These are phyloP conservation scores for Lepilemur septentrionalis DNA, from an alignment of 2,797 vertebrate species.

Conservation along the genomic window DNA sequence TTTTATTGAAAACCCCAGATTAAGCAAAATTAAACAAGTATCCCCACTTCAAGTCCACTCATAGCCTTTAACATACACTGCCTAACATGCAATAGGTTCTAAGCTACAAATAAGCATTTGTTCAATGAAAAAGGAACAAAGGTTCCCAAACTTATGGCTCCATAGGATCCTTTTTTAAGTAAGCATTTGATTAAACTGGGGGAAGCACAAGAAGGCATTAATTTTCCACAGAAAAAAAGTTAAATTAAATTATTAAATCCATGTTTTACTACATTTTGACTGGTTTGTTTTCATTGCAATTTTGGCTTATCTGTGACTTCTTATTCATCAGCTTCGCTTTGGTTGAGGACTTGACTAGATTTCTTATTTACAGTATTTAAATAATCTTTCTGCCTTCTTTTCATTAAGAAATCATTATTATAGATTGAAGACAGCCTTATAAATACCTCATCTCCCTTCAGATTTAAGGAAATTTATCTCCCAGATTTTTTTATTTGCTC, in stretches of 20 bases:
- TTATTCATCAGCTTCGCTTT: neutral
- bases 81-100: neutral
- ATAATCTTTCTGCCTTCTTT: neutral
- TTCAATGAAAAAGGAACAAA: neutral
- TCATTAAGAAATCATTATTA: neutral
- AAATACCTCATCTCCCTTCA: neutral
- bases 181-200: neutral
- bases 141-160: neutral
- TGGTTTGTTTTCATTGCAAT: neutral
- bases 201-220: neutral
- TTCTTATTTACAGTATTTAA: neutral
- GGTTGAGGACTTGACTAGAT: neutral
- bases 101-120: neutral
- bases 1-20: neutral
- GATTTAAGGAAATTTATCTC: neutral
- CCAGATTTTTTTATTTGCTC: neutral
- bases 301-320: neutral
- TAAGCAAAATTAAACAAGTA: neutral
- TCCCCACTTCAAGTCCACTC: neutral
- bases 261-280: neutral
- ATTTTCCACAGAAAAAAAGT: neutral
- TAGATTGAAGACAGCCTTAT: neutral
- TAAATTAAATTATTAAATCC: neutral
- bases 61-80: neutral
- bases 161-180: neutral